These are phyloP conservation scores for Drosophila ananassae DNA, from an alignment of 1,140 invertebrate species.

Conservation along the genomic window DNA sequence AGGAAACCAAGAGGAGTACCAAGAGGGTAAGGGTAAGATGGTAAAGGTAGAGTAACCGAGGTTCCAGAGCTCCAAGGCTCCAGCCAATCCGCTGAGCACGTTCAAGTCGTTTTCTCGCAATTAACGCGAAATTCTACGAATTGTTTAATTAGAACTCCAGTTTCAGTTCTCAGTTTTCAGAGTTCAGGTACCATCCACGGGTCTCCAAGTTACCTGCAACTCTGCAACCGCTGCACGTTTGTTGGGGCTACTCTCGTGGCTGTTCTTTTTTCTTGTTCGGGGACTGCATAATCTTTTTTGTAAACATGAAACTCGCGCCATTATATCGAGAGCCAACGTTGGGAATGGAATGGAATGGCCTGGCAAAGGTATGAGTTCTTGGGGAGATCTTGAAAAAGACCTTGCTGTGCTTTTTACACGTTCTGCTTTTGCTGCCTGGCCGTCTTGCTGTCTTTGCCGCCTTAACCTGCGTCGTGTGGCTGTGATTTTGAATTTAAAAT, in stretches of 20 bases:
- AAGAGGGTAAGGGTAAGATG: neutral
- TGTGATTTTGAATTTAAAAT: conserved; percentile 82
- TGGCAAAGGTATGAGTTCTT: neutral
- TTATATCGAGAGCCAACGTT: conserved; percentile 69
- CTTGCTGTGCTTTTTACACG: conserved; percentile 53
- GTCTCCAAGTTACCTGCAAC: conserved; percentile 24
- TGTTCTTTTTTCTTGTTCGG: conserved; percentile 16
- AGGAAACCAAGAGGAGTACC: neutral
- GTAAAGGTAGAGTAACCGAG: neutral
- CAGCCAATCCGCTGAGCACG: conserved; percentile 64
- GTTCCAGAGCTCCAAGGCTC: conserved; percentile 6
- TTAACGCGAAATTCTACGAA: conserved; percentile 84
- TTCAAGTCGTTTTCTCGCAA: conserved; percentile 82
- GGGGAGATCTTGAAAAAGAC: conserved; percentile 14
- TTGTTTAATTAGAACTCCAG: conserved; percentile 84
- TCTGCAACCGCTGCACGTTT: conserved; percentile 63
- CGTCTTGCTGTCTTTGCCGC: neutral
- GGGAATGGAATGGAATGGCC: conserved; percentile 24
- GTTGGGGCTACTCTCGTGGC: conserved; percentile 21
- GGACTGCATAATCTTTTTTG: conserved; percentile 80
- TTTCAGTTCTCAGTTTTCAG: conserved; percentile 35
- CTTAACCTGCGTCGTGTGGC: conserved; percentile 56
- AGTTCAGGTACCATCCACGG: conserved; percentile 29
- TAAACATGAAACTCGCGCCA: conserved; percentile 84
- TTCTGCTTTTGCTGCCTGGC: conserved; percentile 22